Conservation (phyloP, 1,140 invertebrate species). For the Parasteatoda tepidariorum region DNA sequence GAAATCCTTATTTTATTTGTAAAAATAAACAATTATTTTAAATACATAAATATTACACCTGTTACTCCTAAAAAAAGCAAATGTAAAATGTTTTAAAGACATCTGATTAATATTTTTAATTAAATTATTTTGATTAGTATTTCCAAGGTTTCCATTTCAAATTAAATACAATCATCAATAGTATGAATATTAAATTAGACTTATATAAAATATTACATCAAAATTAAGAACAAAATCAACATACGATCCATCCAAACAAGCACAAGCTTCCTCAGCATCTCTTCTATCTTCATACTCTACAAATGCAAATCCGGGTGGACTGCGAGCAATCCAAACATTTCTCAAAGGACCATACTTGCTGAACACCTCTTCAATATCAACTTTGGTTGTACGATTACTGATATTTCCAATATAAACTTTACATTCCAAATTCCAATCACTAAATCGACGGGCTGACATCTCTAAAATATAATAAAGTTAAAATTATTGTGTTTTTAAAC, state of each 20-base stretch:
- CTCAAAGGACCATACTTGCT: constrained; percentile 93
- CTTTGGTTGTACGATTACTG: constrained; percentile 89
- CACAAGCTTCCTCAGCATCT: constrained; percentile 97
- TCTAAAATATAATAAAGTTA: neutral
- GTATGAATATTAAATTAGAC: too few species aligned
- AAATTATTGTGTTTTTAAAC: constrained; percentile 18
- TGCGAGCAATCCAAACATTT: constrained; percentile 97
- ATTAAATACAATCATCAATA: too few species aligned
- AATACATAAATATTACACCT: too few species aligned
- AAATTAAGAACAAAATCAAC: too few species aligned
- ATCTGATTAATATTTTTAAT: too few species aligned
- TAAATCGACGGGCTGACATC: constrained; percentile 68
- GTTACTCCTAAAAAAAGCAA: too few species aligned
- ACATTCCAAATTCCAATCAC: constrained; percentile 79
- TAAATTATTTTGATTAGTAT: too few species aligned
- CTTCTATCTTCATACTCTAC: constrained; percentile 76
- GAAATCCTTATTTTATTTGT: too few species aligned
- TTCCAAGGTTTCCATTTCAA: too few species aligned
- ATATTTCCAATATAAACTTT: constrained; percentile 99
- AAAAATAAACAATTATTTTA: too few species aligned
- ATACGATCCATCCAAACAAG: constrained; percentile 93
- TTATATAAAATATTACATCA: too few species aligned
- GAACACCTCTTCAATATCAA: constrained; percentile 92
- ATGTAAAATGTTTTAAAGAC: too few species aligned
- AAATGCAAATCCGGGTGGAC: constrained; percentile 96